Evolutionary conservation across 2,113 vertebrate genomes (phyloP), one percentile per base, ranked within the genome.

Genomic region (Sceloporus undulatus): DNA sequence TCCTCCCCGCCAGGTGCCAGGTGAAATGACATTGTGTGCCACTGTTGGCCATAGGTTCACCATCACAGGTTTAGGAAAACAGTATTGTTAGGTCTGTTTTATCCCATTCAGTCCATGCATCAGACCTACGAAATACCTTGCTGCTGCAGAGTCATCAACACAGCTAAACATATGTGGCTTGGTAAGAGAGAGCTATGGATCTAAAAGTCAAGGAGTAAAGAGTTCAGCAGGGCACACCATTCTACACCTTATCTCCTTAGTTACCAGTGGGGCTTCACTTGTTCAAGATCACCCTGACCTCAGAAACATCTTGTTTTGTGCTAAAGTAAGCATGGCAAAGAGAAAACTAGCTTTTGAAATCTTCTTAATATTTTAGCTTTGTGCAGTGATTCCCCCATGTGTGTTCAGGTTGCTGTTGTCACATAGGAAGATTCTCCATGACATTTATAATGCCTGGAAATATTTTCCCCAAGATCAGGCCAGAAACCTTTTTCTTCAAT

Each of bases 321-420:
- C 29, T n/a, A 73, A 68, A 16, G 66, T 68, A 27, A 34, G 70
- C 29, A 80, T 38, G 1, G 9, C n/a, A 29, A 29, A 11, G 9
- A 3, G 56, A 80, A 54, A 48, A 48, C 21, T 9, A 29, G n/a
- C 16, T 11, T 80, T 23, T 56, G 79, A 80, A 62, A 29, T 38
- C 79, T 80, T 29, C 56, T 62, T 80, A 11, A 62, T 80, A 38
- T 80, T 59, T n/a, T 34, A 80, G 19, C 10, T 80, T 80, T 80
- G 29, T 34, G 70, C 13, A 34, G 9, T 34, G 4, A n/a, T 73
- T 73, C 70, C 10, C 59, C 9, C n/a, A 73, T 73, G n/a, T 73
- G 27, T 71, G 10, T 34, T n/a, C 3, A 11, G 29, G n/a, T 34
- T 34, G 29, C 2, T 5, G 19, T 75, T 75, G 34, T 40, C 34